Evolutionary conservation across 2,113 vertebrate species (phyloP), one percentile per base, ranked within the genome.

Genomic region (Lophochroa leadbeateri): DNA sequence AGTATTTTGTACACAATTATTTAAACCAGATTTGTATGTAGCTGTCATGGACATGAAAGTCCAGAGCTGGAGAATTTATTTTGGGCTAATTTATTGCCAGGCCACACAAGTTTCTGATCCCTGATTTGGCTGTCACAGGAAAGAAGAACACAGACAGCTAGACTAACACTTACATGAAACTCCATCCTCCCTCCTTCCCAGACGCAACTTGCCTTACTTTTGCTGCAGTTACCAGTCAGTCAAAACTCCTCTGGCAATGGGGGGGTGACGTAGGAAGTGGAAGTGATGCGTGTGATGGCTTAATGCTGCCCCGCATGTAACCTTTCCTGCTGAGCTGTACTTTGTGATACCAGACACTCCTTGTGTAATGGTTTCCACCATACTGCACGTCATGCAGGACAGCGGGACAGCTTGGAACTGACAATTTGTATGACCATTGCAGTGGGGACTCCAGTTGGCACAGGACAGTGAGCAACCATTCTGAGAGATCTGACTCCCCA

Each of bases 371-470:
- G 28, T 49, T 80, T 57, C 80, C 1, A 5, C 15, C 4, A 1
- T 2, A 1, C 47, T 31, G 29, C 49, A 19, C 0, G 60, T 15
- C 77, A 49, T 3, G 4, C 50, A 39, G 46, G 46, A 47, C 2
- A 2, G n/a, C 0, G 0, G 43, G 70, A 85, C 0, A 0, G 23
- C 46, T 49, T 78, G 60, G 50, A 89, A 50, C 68, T 1, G 2
- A 49, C 28, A 25, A 37, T 24, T 24, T 15, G 11, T 6, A 25
- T 8, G 21, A 29, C 14, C 33, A 9, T 19, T 78, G 60, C 64
- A 53, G 19, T 24, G 13, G 41, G 13, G 13, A 65, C 18, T 91
- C 24, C 44, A 67, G 13, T 11, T 69, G 64, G 46, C 24, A 37
- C 3, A 5, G 24, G 17, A 46, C 46, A 75, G 61, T 0, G 1